Conservation (phyloP, 2,113 vertebrate genomes). For the Falcunculus frontatus region DNA sequence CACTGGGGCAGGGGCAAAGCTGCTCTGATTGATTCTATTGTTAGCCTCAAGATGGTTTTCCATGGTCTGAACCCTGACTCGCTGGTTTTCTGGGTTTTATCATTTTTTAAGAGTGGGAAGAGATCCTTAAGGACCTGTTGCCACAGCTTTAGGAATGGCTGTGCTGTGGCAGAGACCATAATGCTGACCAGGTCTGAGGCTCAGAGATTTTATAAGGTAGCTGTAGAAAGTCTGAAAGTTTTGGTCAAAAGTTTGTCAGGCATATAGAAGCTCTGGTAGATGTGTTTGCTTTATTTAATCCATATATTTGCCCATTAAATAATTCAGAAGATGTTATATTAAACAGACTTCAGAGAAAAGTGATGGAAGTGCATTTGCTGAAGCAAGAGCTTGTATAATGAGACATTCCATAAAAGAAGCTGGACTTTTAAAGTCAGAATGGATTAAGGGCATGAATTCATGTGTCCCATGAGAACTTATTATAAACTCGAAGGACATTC, state of each 20-base stretch:
- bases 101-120: background rate
- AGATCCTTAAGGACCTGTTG: background rate
- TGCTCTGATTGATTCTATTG: background rate
- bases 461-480: conserved; percentile 55
- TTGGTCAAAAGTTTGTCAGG: background rate
- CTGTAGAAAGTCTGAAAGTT: background rate
- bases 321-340: conserved; percentile 53
- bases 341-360: conserved; percentile 52
- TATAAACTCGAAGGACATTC: conserved; percentile 47
- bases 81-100: background rate
- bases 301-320: conserved; percentile 61
- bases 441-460: conserved; percentile 60
- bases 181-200: background rate
- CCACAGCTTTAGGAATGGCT: background rate
- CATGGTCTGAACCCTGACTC: background rate
- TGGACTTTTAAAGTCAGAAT: conserved; percentile 58
- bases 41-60: background rate
- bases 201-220: background rate
- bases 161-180: background rate
- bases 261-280: background rate
- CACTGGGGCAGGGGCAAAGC: background rate
- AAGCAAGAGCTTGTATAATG: conserved; percentile 46
- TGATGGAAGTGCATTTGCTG: conserved; percentile 49
- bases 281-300: conserved; percentile 55
- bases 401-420: conserved; percentile 34